Conservation (phyloP, 1,140 invertebrate genomes). For the Scaptomyza hsui region DNA sequence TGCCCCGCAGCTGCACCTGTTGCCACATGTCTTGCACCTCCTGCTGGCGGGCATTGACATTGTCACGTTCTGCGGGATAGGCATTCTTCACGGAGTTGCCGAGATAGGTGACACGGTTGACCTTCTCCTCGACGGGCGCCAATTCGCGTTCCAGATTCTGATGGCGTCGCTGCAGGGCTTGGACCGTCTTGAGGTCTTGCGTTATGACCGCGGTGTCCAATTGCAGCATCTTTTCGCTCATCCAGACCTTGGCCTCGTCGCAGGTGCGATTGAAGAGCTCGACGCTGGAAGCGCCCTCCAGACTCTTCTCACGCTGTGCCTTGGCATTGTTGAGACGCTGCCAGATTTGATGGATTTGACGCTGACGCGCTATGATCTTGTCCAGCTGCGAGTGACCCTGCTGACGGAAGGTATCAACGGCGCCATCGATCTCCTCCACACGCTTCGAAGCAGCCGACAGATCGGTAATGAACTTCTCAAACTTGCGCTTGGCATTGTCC, state of each 20-base stretch:
- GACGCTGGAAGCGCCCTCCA: slow-evolving; percentile 96
- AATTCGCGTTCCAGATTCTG: slow-evolving; percentile 95
- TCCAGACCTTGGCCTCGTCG: slow-evolving; percentile 97
- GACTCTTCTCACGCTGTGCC: slow-evolving; percentile 94
- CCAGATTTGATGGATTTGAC: slow-evolving; percentile 94
- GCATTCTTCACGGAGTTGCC: slow-evolving; percentile 94
- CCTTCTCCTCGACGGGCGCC: slow-evolving; percentile 95
- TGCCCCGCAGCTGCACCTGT: slow-evolving; percentile 92
- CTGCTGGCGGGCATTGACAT: slow-evolving; percentile 93
- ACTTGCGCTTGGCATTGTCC: slow-evolving; percentile 97
- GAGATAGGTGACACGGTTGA: slow-evolving; percentile 91
- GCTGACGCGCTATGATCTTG: slow-evolving; percentile 91
- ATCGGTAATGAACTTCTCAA: slow-evolving; percentile 98
- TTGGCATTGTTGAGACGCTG: slow-evolving; percentile 95
- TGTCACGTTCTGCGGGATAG: slow-evolving; percentile 94
- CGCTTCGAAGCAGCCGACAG: slow-evolving; percentile 95
- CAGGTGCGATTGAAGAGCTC: slow-evolving; percentile 97
- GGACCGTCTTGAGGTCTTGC: slow-evolving; percentile 94
- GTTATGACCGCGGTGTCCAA: slow-evolving; percentile 91
- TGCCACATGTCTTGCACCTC: slow-evolving; percentile 95
- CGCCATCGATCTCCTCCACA: slow-evolving; percentile 94
- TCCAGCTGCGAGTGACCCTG: slow-evolving; percentile 95
- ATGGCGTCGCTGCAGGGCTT: slow-evolving; percentile 94
- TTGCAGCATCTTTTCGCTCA: slow-evolving; percentile 95
- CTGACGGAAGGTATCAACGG: slow-evolving; percentile 93